Conservation (phyloP, 1,140 invertebrate genomes). For the Scaptomyza hsui region DNA sequence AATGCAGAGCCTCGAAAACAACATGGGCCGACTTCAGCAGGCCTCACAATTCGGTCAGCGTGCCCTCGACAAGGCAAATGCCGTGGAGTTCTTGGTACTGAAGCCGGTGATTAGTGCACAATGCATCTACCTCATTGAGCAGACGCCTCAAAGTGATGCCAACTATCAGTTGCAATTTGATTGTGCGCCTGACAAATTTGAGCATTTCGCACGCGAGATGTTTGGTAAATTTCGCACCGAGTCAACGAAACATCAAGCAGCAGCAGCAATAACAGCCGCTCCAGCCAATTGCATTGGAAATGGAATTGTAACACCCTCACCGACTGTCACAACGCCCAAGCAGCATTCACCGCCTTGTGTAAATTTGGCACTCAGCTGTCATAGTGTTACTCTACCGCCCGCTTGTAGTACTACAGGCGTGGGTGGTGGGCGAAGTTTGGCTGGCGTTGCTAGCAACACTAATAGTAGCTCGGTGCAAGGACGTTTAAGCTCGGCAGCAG, state of each 20-base stretch:
- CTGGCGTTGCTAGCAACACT: constrained; percentile 14
- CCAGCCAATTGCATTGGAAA: background rate
- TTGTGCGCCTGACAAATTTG: constrained; percentile 91
- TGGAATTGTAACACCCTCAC: constrained; percentile 11
- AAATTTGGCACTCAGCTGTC: constrained; percentile 19
- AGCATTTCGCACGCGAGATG: constrained; percentile 88
- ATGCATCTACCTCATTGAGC: constrained; percentile 90
- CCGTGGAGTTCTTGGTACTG: constrained; percentile 91
- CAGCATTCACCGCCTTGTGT: constrained; percentile 37
- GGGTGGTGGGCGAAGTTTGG: constrained; percentile 21
- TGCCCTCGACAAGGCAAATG: constrained; percentile 92
- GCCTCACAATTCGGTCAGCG: constrained; percentile 92
- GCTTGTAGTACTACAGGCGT: background rate
- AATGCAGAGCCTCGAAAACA: constrained; percentile 91
- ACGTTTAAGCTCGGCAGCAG: constrained; percentile 59
- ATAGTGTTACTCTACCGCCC: constrained; percentile 21
- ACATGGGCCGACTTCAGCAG: constrained; percentile 92
- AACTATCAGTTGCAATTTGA: constrained; percentile 92
- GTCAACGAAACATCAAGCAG: constrained; percentile 53
- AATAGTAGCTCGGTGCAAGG: constrained; percentile 62
- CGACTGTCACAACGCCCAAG: constrained; percentile 23
- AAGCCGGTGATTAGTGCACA: constrained; percentile 91
- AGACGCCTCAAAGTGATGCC: constrained; percentile 91
- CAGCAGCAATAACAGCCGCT: constrained; percentile 34
- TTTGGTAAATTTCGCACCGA: constrained; percentile 90